Evolutionary conservation across 2,113 vertebrate genomes (phyloP), one percentile per base, ranked within the genome.

Genomic region (Elanus axillaris): DNA sequence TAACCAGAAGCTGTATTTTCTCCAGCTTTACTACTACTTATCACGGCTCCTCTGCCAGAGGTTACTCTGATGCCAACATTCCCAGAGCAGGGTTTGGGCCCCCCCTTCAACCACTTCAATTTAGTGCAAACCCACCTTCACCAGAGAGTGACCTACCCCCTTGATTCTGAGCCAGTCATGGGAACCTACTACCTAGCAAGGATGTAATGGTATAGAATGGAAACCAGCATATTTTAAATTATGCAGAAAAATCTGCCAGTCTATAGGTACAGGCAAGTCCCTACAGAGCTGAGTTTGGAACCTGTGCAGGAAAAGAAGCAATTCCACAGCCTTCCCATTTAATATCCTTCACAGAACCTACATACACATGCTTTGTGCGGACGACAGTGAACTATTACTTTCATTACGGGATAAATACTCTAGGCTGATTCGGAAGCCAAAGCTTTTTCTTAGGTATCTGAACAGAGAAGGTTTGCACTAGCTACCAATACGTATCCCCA

Each of bases 401-500:
- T 86, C 31, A 56, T 75, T 91, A 79, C 3, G 47, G 14, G 14
- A 60, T 43, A 75, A 79, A 67, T n/a, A 43, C 6, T 55, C 8
- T n/a, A 45, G 43, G 13, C 8, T 83, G 18, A 86, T 68, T 59
- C 90, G 38, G n/a, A 88, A 72, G 18, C 10, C 16, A 83, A 59
- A 62, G 10, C 1, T 55, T 59, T 83, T 69, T 23, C 26, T 42
- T 45, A 52, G 11, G 15, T 71, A 77, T 45, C 2, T 81, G 36
- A 60, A n/a, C 4, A 60, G 11, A 62, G 18, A 36, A 78, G 43
- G 60, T 53, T 69, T 74, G 5, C 7, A 17, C 23, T 59, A 47
- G 13, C 8, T 55, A 60, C 8, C 20, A 64, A n/a, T 9, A 55
- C 0, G 0, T 16, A 60, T 43, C 9, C 14, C 9, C 8, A 67